phyloP scores from a whole-genome alignment of 2,797 vertebrate species.

The Gadopsis bispinosus region DNA sequence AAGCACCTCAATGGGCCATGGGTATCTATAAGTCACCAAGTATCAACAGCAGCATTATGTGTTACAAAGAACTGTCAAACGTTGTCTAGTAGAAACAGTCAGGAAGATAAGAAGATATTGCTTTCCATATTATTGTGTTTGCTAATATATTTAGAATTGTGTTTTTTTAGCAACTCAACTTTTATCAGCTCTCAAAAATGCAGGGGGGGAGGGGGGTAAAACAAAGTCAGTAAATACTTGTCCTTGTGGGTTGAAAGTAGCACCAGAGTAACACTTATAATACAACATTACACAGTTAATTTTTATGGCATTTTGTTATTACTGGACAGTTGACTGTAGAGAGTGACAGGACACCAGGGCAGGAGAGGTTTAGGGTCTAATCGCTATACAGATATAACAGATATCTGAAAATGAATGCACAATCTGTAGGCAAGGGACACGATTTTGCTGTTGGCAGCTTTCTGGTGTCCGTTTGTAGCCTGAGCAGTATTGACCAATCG shows the following conservation, averaged over 20 bases:
- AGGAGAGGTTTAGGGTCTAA: no score
- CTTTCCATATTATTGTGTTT: slow-evolving; percentile 23
- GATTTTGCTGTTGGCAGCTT: no score
- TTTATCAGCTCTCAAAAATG: slow-evolving; percentile 20
- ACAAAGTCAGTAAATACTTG: slow-evolving; percentile 1
- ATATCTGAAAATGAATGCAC: no score
- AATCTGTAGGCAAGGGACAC: no score
- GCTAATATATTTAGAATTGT: slow-evolving; percentile 29
- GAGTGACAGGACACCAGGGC: neutral
- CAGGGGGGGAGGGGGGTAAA: neutral
- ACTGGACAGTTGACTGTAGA: neutral
- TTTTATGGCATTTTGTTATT: neutral
- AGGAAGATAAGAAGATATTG: slow-evolving; percentile 24
- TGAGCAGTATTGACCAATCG: no score
- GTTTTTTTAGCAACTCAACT: slow-evolving; percentile 5
- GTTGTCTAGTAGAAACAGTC: slow-evolving; percentile 24
- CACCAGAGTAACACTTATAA: neutral
- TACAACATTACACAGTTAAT: slow-evolving; percentile 1
- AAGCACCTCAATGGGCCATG: neutral
- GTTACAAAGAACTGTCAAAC: slow-evolving; percentile 43
- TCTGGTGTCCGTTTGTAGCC: no score
- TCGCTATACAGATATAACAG: no score
- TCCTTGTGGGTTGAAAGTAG: slow-evolving; percentile 2
- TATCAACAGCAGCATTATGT: slow-evolving; percentile 40
- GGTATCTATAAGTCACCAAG: slow-evolving; percentile 40